Conservation (phyloP, 2,888 invertebrate genomes). For the Folsomia manolachei region DNA sequence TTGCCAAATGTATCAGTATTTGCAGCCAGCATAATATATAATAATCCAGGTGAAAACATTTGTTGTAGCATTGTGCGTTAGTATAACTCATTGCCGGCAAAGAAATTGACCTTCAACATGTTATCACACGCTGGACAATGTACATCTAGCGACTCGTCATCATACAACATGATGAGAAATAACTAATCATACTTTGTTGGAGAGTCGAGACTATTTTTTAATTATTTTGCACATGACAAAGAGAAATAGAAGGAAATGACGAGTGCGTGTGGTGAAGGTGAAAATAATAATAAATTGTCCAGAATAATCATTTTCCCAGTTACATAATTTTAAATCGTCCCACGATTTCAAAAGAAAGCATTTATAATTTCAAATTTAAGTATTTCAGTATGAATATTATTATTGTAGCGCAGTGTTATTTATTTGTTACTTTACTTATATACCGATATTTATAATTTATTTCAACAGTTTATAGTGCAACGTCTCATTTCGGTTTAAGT, state of each 20-base stretch:
- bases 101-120: too few relatives aligned
- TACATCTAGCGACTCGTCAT: too few relatives aligned
- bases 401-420: too few relatives aligned
- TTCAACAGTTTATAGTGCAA: slow-evolving; percentile 9
- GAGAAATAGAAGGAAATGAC: too few relatives aligned
- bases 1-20: background rate
- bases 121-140: too few relatives aligned
- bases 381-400: background rate
- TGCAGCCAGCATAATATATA: background rate
- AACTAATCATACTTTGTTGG: background rate
- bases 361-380: slow-evolving; percentile 10
- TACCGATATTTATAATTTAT: slow-evolving; percentile 10
- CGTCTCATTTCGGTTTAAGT: background rate
- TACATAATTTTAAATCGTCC: slow-evolving; percentile 16
- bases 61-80: background rate
- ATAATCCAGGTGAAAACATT: background rate
- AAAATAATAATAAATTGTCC: background rate
- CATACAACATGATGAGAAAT: too few relatives aligned
- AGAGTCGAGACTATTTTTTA: background rate
- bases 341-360: slow-evolving; percentile 6
- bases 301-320: slow-evolving; percentile 14
- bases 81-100: too few relatives aligned
- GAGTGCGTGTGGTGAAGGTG: background rate
- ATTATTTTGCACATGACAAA: too few relatives aligned
- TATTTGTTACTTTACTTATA: slow-evolving; percentile 1